Conservation (phyloP, 2,888 invertebrate genomes). For the Heliconius aoede region DNA sequence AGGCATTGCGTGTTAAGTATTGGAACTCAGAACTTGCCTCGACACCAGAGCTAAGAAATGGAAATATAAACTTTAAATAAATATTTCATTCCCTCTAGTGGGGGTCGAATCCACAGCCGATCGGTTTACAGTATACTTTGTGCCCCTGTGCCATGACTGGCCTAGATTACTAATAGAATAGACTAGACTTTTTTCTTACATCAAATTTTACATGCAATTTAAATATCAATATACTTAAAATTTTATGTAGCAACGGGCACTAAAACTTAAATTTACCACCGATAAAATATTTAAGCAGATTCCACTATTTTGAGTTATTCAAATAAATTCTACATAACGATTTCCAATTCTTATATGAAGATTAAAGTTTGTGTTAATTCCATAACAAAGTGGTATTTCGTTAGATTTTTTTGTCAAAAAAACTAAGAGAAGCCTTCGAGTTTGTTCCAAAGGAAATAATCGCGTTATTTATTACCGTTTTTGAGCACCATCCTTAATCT, state of each 20-base stretch:
- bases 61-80: no score
- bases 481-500: slow-evolving; percentile 77
- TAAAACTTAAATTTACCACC: slow-evolving; percentile 20
- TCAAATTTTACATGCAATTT: background rate
- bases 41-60: no score
- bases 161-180: no score
- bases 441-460: slow-evolving; percentile 78
- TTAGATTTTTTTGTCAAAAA: slow-evolving; percentile 70
- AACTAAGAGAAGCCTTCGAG: slow-evolving; percentile 62
- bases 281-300: slow-evolving; percentile 9
- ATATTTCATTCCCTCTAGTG: no score
- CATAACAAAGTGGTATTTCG: slow-evolving; percentile 66
- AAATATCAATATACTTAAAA: background rate
- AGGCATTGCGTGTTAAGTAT: no score
- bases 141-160: no score
- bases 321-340: slow-evolving; percentile 21
- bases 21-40: no score
- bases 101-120: no score
- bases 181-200: background rate
- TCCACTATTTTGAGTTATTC: slow-evolving; percentile 6
- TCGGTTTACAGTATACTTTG: no score
- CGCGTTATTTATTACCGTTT: slow-evolving; percentile 79
- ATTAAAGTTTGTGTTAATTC: slow-evolving; percentile 60
- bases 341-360: slow-evolving; percentile 43
- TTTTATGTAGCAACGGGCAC: slow-evolving; percentile 11